Percentiles rank a stretch among this genome's conserved stretches.
phyloP scores from a whole-genome alignment of 2,113 vertebrate species.

The Craseonycteris thonglongyai region DNA sequence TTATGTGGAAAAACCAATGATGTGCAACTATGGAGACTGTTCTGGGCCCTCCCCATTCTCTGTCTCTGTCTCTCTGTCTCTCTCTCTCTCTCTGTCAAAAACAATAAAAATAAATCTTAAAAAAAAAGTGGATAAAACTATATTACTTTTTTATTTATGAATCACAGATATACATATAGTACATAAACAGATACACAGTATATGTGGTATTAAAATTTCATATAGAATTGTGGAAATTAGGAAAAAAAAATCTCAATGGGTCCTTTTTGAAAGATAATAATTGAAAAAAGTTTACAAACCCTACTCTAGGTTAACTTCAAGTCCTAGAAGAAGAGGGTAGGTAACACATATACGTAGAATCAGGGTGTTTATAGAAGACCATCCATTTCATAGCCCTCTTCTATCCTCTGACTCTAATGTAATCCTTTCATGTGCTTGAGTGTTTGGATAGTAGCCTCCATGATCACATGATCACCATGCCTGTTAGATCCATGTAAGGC shows the following conservation, averaged over 20 bases:
- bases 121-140: neutral
- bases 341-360: neutral
- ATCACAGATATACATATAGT: neutral
- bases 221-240: neutral
- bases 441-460: neutral
- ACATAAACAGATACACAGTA: neutral
- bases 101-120: too few relatives aligned
- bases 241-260: neutral
- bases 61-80: too few relatives aligned
- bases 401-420: neutral
- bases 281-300: too few relatives aligned
- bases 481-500: neutral
- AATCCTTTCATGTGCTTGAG: neutral
- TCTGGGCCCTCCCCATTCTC: too few relatives aligned
- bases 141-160: neutral
- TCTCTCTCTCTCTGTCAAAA: too few relatives aligned
- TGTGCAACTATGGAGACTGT: too few relatives aligned
- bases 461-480: neutral
- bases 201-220: neutral
- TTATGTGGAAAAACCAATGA: too few relatives aligned
- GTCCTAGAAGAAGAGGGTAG: neutral
- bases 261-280: neutral
- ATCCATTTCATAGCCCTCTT: neutral
- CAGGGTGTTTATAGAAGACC: neutral
- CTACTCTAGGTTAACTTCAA: neutral